A percentile compares a stretch with the other conserved stretches of the same genome.
Conservation (phyloP, 2,888 invertebrate species). For the Eilema caniola region DNA sequence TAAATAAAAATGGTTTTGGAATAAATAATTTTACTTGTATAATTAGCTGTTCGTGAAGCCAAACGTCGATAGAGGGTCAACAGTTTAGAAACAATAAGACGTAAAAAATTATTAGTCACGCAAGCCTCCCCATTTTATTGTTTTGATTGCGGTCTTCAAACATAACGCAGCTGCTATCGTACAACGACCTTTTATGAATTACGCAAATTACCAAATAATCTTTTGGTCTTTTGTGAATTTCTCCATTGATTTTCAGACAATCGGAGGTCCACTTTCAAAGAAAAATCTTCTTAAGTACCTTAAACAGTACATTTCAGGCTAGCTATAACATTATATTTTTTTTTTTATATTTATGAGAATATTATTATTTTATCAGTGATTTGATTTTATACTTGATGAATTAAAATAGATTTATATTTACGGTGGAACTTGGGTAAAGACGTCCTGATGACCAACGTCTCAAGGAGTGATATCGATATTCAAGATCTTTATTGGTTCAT, state of each 20-base stretch:
- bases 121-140: conserved; percentile 61
- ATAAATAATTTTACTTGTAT: conserved; percentile 78
- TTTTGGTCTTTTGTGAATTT: not conserved
- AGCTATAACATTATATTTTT: not conserved
- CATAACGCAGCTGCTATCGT: conserved; percentile 41
- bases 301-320: not conserved
- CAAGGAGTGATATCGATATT: not conserved
- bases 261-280: not conserved
- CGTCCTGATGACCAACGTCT: not conserved
- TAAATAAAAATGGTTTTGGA: conserved; percentile 64
- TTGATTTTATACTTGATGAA: not conserved
- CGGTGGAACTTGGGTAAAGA: too few relatives aligned
- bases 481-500: too few relatives aligned
- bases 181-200: conserved; percentile 13
- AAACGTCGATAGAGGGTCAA: conserved; percentile 81
- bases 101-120: conserved; percentile 83
- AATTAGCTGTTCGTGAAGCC: conserved; percentile 67
- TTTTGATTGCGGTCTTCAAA: conserved; percentile 56
- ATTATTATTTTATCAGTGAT: not conserved
- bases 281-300: not conserved
- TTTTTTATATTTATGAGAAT: not conserved
- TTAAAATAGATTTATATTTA: not conserved
- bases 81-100: conserved; percentile 84
- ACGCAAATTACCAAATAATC: not conserved
- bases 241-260: not conserved